A percentile compares a stretch with the other conserved stretches of the same genome.
phyloP scores from a whole-genome alignment of 1,140 invertebrate species.

The Drosophila punjabiensis region DNA sequence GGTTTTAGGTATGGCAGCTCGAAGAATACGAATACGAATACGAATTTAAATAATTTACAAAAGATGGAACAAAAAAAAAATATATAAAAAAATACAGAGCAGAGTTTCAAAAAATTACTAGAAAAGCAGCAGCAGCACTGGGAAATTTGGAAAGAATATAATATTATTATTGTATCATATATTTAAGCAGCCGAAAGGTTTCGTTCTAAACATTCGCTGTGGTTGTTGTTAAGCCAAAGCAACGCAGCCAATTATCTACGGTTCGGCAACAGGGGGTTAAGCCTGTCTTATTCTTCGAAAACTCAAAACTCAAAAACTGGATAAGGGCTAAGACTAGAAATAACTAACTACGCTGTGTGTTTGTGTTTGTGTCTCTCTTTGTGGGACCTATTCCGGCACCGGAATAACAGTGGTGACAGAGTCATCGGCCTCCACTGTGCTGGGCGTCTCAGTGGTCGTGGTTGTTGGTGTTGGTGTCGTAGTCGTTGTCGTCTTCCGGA shows the following conservation, averaged over 20 bases:
- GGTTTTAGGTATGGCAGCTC: conserved; percentile 70
- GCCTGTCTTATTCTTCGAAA: conserved; percentile 18
- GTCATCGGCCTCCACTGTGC: conserved; percentile 27
- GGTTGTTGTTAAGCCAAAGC: conserved; percentile 51
- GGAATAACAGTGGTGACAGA: conserved; percentile 14
- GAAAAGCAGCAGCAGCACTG: conserved; percentile 53
- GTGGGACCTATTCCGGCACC: conserved; percentile 27
- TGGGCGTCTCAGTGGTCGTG: conserved; percentile 24
- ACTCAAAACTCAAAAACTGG: conserved; percentile 34
- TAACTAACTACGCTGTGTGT: conserved; percentile 67
- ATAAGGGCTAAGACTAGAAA: conserved; percentile 74
- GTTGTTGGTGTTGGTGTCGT: conserved; percentile 20
- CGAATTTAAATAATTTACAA: conserved; percentile 60
- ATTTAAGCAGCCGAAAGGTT: conserved; percentile 47
- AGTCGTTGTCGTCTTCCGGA: conserved; percentile 45
- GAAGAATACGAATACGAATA: conserved; percentile 79
- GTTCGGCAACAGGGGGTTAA: conserved; percentile 41
- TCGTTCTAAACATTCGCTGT: conserved; percentile 18
- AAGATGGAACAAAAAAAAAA: conserved; percentile 26
- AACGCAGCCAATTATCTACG: conserved; percentile 80
- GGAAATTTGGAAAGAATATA: conserved; percentile 23
- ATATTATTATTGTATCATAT: background rate
- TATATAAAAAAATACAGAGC: conserved; percentile 8
- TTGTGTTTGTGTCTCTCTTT: background rate
- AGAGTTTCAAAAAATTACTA: conserved; percentile 19